These are phyloP conservation scores for Galagoides demidoff DNA, from an alignment of 2,797 vertebrate genomes.

Conservation along the genomic window DNA sequence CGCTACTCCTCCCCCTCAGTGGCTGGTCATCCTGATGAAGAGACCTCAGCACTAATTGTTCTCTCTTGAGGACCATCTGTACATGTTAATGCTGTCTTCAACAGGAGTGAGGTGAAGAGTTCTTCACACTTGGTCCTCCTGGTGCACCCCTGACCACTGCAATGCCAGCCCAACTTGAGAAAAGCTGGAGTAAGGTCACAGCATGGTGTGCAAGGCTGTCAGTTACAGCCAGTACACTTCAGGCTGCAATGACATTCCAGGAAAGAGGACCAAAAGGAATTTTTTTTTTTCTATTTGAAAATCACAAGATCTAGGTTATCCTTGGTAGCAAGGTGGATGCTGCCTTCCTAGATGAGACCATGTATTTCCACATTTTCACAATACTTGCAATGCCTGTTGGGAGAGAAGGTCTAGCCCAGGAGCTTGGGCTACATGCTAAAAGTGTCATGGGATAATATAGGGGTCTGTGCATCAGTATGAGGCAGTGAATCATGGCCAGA, in stretches of 20 bases:
- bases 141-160: background rate
- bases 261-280: background rate
- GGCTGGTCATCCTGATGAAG: constrained; percentile 20
- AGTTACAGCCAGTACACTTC: background rate
- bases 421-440: background rate
- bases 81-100: constrained; percentile 13
- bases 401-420: background rate
- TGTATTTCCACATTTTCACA: background rate
- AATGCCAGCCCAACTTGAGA: background rate
- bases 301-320: constrained; percentile 16
- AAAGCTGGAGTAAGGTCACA: background rate
- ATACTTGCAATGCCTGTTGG: background rate
- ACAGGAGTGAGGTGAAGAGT: background rate
- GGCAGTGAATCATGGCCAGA: background rate
- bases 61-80: background rate
- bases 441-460: background rate
- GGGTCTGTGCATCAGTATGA: background rate
- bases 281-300: background rate
- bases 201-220: background rate
- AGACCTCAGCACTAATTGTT: background rate
- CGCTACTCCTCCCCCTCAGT: background rate
- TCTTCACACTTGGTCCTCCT: background rate
- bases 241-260: background rate
- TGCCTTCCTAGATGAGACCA: background rate
- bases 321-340: background rate